A percentile compares a stretch with the other conserved stretches of the same genome.
Evolutionary conservation across 1,140 invertebrate genomes (phyloP).

Genomic region (Macrotrachela quadricornifera): DNA sequence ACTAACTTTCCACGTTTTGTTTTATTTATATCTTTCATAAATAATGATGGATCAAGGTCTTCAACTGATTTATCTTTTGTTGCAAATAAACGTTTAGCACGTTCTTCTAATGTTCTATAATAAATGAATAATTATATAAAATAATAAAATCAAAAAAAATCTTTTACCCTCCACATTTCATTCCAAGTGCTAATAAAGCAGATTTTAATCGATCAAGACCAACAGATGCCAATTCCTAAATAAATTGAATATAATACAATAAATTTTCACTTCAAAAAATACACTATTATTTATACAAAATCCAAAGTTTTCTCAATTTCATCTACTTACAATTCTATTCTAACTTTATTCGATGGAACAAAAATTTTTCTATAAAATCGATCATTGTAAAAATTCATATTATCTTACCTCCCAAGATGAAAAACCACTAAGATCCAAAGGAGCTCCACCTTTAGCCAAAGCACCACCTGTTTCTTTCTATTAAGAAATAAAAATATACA

Average conservation of each 20-base stretch:
- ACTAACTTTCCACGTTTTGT: slow-evolving; percentile 20
- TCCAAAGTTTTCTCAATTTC: too few species aligned
- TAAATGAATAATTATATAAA: too few species aligned
- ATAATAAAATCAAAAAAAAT: too few species aligned
- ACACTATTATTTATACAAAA: too few species aligned
- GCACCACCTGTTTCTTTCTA: slow-evolving; percentile 82
- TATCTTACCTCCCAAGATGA: slow-evolving; percentile 45
- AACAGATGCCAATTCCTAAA: slow-evolving; percentile 64
- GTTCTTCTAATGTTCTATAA: slow-evolving; percentile 58
- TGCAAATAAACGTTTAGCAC: slow-evolving; percentile 75
- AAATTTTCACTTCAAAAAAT: too few species aligned
- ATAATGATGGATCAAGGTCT: slow-evolving; percentile 59
- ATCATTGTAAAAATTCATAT: too few species aligned
- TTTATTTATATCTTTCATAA: slow-evolving; percentile 43
- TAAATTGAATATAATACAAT: slow-evolving; percentile 26
- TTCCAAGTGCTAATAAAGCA: slow-evolving; percentile 77
- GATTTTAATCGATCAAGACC: slow-evolving; percentile 90
- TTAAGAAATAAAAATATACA: slow-evolving; percentile 11
- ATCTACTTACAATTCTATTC: too few species aligned
- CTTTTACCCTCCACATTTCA: slow-evolving; percentile 73
- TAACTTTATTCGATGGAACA: too few species aligned
- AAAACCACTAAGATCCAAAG: slow-evolving; percentile 85
- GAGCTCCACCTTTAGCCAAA: slow-evolving; percentile 63
- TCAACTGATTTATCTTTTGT: slow-evolving; percentile 73
- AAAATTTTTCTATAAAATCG: too few species aligned